Conservation (phyloP, 2,797 vertebrate species). For the Sebastes iracundus region DNA sequence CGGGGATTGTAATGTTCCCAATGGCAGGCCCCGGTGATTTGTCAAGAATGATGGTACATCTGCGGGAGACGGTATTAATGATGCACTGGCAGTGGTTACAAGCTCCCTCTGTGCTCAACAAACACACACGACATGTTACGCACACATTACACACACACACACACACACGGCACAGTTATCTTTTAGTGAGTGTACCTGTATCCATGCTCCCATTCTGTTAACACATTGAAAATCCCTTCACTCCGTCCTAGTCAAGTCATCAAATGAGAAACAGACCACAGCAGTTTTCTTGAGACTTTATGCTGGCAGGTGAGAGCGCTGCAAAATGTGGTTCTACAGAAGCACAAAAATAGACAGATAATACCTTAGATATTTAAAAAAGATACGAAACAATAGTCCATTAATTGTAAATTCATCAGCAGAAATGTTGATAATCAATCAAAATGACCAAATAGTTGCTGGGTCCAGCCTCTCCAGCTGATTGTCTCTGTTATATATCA, state of each 20-base stretch:
- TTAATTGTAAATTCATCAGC: neutral
- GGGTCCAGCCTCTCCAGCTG: neutral
- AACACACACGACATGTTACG: neutral
- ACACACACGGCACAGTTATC: neutral
- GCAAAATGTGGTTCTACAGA: neutral
- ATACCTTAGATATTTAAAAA: neutral
- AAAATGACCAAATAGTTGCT: neutral
- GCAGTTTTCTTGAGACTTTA: neutral
- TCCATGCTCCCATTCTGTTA: conserved; percentile 26
- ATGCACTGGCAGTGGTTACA: conserved; percentile 55
- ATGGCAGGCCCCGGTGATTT: conserved; percentile 67
- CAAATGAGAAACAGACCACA: neutral
- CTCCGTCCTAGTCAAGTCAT: neutral
- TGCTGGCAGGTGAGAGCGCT: neutral
- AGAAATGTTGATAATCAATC: neutral
- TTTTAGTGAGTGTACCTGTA: conserved; percentile 36
- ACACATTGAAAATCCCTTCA: neutral
- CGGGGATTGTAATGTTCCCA: conserved; percentile 57
- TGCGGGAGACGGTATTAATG: conserved; percentile 67
- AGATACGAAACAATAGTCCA: neutral
- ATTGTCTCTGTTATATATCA: neutral
- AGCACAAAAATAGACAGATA: neutral
- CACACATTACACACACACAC: neutral
- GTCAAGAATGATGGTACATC: conserved; percentile 66
- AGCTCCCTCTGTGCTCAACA: conserved; percentile 34